A percentile compares a stretch with the other conserved stretches of the same genome.
phyloP scores from a whole-genome alignment of 2,797 vertebrate species.

The Hypotaenidia philippensis region DNA sequence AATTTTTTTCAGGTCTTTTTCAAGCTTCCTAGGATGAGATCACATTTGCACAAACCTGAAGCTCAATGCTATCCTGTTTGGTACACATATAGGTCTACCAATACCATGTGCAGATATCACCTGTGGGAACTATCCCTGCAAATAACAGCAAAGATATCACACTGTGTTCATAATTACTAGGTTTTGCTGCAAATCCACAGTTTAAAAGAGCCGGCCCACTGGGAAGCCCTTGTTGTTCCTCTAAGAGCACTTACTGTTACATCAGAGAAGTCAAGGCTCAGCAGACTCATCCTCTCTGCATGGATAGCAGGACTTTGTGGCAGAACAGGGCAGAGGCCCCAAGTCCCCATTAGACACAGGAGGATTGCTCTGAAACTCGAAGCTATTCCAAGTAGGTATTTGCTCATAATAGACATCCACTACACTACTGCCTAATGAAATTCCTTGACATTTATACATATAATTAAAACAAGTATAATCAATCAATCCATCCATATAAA shows the following conservation, averaged over 20 bases:
- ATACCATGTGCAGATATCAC: not conserved
- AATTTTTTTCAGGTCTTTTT: not conserved
- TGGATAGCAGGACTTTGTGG: fast-evolving
- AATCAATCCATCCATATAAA: not conserved
- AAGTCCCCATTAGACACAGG: not conserved
- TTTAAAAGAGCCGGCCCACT: not conserved
- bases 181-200: not conserved
- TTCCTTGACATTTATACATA: not conserved
- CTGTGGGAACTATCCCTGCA: not conserved
- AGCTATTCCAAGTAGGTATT: not conserved
- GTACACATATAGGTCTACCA: not conserved
- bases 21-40: not conserved
- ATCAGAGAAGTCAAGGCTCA: not conserved
- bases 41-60: not conserved
- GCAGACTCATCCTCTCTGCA: not conserved
- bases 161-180: not conserved
- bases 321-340: not conserved
- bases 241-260: not conserved
- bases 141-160: not conserved
- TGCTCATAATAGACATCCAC: not conserved
- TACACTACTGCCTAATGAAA: not conserved
- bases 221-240: not conserved
- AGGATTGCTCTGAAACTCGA: not conserved
- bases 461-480: conserved; percentile 46
- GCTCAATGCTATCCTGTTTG: not conserved